phyloP scores from a whole-genome alignment of 2,113 vertebrate genomes.

The Eonycteris spelaea region DNA sequence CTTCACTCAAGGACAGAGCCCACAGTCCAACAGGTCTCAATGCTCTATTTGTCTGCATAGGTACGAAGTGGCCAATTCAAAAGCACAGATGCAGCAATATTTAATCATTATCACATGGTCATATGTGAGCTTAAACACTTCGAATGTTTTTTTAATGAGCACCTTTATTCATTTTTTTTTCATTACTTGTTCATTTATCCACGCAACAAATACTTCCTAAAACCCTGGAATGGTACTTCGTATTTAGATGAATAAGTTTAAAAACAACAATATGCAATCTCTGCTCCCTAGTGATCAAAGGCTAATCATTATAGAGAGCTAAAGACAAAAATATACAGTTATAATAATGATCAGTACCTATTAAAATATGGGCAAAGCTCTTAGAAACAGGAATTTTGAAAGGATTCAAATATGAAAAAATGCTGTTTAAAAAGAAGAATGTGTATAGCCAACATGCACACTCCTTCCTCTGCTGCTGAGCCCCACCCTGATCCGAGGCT shows the following conservation, averaged over 20 bases:
- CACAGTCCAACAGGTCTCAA: not conserved
- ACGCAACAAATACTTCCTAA: not conserved
- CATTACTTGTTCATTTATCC: not conserved
- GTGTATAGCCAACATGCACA: not conserved
- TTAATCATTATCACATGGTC: not conserved
- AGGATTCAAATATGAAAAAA: not conserved
- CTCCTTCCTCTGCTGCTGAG: not conserved
- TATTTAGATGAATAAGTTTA: not conserved
- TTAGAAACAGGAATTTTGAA: not conserved
- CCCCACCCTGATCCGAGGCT: rapidly evolving
- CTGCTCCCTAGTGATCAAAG: not conserved
- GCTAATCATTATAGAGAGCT: not conserved
- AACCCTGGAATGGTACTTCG: not conserved
- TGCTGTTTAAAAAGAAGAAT: not conserved
- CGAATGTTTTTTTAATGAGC: not conserved
- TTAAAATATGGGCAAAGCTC: not conserved
- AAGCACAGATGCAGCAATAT: not conserved
- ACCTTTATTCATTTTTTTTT: not conserved
- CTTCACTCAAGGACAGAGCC: not conserved
- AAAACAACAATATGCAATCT: not conserved
- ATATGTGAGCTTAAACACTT: not conserved
- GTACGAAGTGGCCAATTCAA: not conserved
- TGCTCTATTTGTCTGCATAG: not conserved
- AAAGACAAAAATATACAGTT: not conserved
- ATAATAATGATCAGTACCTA: not conserved